These are phyloP conservation scores for Sympetrum striolatum DNA, from an alignment of 2,888 invertebrate species.

Conservation along the genomic window DNA sequence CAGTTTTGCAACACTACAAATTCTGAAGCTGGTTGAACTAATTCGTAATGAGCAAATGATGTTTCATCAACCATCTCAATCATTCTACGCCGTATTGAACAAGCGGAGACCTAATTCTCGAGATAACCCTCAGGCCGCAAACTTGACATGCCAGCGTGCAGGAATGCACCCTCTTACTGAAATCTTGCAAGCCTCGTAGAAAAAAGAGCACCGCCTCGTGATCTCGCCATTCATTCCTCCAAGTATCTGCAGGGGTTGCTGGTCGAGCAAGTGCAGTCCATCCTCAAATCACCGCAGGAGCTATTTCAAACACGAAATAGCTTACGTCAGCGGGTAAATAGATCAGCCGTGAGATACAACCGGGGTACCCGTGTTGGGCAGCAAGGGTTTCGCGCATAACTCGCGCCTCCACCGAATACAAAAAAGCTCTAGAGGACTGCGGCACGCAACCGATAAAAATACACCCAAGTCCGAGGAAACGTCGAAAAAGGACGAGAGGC, in stretches of 20 bases:
- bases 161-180: background rate
- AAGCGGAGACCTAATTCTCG: background rate
- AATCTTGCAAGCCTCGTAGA: background rate
- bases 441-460: background rate
- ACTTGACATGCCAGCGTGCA: background rate
- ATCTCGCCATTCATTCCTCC: background rate
- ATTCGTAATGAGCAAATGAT: no score
- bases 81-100: no score
- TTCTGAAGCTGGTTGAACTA: no score
- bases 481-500: background rate
- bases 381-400: background rate
- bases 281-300: background rate
- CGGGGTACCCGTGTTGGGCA: background rate
- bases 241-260: background rate
- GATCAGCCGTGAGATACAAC: background rate
- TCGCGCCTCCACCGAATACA: background rate
- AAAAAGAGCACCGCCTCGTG: background rate
- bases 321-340: background rate
- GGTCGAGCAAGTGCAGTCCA: background rate
- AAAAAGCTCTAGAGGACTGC: background rate
- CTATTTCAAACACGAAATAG: background rate
- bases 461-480: background rate
- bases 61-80: no score
- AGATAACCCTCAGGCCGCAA: background rate
- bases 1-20: no score